Conservation (phyloP, 2,113 vertebrate species). For the Rhynchopsitta pachyrhyncha region DNA sequence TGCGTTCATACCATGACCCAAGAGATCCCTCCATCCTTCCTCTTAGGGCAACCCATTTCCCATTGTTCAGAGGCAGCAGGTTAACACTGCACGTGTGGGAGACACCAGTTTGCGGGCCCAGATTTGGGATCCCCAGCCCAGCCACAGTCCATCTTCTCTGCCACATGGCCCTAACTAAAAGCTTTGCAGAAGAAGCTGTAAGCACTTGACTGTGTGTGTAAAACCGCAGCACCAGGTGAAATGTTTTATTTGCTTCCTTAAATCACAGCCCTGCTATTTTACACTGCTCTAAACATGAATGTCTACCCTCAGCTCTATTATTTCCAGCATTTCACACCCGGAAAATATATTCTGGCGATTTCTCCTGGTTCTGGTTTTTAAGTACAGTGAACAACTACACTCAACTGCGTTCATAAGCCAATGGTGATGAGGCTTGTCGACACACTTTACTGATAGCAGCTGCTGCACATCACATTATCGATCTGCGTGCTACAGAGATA, state of each 20-base stretch:
- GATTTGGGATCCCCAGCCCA: background rate
- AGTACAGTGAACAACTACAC: background rate
- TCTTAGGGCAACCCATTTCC: background rate
- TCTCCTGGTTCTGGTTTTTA: background rate
- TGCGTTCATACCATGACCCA: background rate
- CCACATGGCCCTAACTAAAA: accelerated
- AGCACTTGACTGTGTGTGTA: background rate
- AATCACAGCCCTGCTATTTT: background rate
- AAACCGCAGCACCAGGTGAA: background rate
- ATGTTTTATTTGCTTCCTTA: background rate
- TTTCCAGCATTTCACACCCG: background rate
- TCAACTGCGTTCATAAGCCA: background rate
- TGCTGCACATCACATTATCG: background rate
- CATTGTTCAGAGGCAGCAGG: background rate
- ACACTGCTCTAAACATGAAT: background rate
- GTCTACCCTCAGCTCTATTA: background rate
- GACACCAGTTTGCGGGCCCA: background rate
- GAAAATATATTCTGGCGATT: background rate
- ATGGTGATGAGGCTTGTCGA: background rate
- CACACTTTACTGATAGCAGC: background rate
- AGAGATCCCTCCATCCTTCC: background rate
- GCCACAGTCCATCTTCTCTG: background rate
- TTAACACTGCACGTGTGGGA: accelerated
- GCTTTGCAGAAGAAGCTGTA: background rate
- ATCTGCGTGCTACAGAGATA: background rate